Conservation (phyloP, 2,888 invertebrate species). For the Scaptomyza parva region DNA sequence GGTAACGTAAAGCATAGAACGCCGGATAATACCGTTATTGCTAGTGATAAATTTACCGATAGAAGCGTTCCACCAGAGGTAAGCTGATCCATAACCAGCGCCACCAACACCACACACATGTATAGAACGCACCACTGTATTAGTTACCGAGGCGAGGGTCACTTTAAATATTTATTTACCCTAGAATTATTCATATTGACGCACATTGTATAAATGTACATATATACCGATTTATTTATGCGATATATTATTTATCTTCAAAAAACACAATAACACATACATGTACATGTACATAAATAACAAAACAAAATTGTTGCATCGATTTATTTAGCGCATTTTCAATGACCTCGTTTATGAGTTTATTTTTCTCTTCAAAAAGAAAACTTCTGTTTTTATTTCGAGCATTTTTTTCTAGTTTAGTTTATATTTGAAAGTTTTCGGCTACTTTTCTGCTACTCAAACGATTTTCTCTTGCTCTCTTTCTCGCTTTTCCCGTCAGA, state of each 20-base stretch:
- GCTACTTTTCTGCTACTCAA: conserved; percentile 41
- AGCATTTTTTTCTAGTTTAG: conserved; percentile 19
- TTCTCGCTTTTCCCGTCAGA: conserved; percentile 12
- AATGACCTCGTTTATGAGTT: conserved; percentile 58
- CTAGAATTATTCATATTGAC: conserved; percentile 13
- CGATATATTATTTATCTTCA: conserved; percentile 34
- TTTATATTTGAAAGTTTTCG: conserved; percentile 43
- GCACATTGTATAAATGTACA: conserved; percentile 24
- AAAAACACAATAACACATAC: not conserved
- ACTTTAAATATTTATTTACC: conserved; percentile 14
- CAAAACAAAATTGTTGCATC: conserved; percentile 25
- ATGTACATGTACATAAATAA: conserved; percentile 48
- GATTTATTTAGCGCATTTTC: conserved; percentile 16
- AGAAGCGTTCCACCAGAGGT: conserved; percentile 57
- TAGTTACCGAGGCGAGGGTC: conserved; percentile 46
- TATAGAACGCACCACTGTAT: conserved; percentile 40
- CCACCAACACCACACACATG: conserved; percentile 34
- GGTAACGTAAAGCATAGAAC: conserved; percentile 31
- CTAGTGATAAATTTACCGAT: conserved; percentile 57
- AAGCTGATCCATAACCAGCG: conserved; percentile 55
- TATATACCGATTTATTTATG: conserved; percentile 14
- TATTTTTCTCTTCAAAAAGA: conserved; percentile 15
- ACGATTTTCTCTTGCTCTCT: conserved; percentile 27
- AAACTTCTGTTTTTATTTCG: conserved; percentile 25
- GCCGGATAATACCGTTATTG: conserved; percentile 53